phyloP scores from a whole-genome alignment of 2,797 vertebrate species.

The Hypotaenidia philippensis region DNA sequence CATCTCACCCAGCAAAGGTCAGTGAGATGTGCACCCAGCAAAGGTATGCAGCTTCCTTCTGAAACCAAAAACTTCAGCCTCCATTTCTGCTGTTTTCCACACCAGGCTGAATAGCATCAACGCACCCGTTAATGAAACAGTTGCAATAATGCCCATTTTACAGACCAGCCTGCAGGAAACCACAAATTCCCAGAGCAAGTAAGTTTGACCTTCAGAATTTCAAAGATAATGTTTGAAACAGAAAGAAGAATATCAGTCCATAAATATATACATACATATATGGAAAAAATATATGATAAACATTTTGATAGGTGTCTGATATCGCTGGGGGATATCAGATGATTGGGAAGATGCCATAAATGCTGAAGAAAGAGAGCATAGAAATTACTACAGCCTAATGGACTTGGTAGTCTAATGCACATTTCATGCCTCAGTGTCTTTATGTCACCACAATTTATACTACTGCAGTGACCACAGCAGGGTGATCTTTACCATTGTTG shows the following conservation, averaged over 20 bases:
- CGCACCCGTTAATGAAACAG: not conserved
- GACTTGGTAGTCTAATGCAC: not conserved
- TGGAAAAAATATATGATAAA: not conserved
- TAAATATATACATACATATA: not conserved
- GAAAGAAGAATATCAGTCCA: not conserved
- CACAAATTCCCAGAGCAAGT: not conserved
- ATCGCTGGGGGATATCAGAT: fast-evolving
- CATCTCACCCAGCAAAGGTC: not conserved
- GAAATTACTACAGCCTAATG: not conserved
- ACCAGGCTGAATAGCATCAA: not conserved
- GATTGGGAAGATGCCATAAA: not conserved
- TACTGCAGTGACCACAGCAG: not conserved
- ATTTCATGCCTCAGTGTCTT: not conserved
- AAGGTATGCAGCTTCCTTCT: not conserved
- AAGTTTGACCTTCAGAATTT: not conserved
- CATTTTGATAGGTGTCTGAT: not conserved
- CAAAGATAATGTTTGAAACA: not conserved
- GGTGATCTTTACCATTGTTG: not conserved
- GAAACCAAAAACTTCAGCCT: not conserved
- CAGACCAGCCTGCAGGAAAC: not conserved
- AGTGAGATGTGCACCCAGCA: not conserved
- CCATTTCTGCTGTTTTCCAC: not conserved
- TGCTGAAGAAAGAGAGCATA: not conserved
- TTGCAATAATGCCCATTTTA: not conserved
- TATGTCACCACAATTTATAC: not conserved